Percentiles rank a stretch among this genome's conserved stretches.
phyloP scores from a whole-genome alignment of 2,888 invertebrate genomes.

The Melikaiella ostensackeni region DNA sequence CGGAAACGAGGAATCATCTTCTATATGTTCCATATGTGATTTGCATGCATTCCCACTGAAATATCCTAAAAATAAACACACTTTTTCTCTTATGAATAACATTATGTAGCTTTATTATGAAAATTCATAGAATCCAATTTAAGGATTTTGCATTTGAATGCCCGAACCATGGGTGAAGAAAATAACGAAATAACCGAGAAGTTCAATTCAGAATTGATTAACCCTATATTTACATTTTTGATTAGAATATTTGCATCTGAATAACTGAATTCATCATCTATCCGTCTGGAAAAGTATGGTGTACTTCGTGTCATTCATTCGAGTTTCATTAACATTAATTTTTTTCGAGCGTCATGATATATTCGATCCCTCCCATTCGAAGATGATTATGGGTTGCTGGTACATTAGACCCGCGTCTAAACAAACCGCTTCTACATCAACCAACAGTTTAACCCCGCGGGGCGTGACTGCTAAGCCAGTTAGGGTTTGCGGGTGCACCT shows the following conservation, averaged over 20 bases:
- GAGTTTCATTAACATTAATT: slow-evolving; percentile 23
- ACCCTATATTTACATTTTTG: neutral
- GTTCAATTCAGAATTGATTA: neutral
- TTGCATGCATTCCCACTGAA: neutral
- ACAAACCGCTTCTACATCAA: slow-evolving; percentile 73
- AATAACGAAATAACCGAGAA: slow-evolving; percentile 18
- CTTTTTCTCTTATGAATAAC: neutral
- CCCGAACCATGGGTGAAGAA: neutral
- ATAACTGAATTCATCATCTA: slow-evolving; percentile 8
- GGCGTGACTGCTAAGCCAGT: slow-evolving; percentile 55
- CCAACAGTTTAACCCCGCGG: slow-evolving; percentile 72
- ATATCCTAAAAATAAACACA: neutral
- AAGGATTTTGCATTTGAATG: slow-evolving; percentile 3
- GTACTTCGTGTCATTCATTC: slow-evolving; percentile 31
- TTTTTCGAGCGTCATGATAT: slow-evolving; percentile 60
- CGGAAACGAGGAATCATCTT: neutral
- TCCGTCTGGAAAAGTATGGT: neutral
- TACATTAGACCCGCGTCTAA: slow-evolving; percentile 73
- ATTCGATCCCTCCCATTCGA: slow-evolving; percentile 69
- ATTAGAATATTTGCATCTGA: slow-evolving; percentile 22
- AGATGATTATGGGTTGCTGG: slow-evolving; percentile 71
- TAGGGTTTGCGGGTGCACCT: slow-evolving; percentile 41
- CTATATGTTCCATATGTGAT: neutral
- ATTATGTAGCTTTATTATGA: neutral
- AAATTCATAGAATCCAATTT: slow-evolving; percentile 16